Base-by-base conservation (phyloP, 2,888 invertebrate genomes). In the Dione juno region DNA sequence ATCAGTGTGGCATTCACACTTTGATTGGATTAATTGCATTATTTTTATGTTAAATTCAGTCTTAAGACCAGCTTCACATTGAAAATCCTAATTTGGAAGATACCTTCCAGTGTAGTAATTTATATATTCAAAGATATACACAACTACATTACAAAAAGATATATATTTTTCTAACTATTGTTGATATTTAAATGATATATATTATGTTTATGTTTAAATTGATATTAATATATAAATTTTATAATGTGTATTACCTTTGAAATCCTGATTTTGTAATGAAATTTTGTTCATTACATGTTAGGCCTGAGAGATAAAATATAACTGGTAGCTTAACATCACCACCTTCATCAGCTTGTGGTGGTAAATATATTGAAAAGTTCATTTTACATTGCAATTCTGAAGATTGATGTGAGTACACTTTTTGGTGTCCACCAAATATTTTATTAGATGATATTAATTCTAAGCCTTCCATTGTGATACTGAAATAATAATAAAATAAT, bases 221-320 rank as follows among this genome's bases (percentile, higher is more conserved):
- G n/a, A n/a, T n/a, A n/a, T n/a, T n/a, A n/a, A n/a, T n/a, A n/a
- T n/a, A n/a, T n/a, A n/a, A n/a, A n/a, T n/a, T n/a, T n/a, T 6
- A 37, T 8, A 37, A 37, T 37, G 37, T 6, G 8, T 8, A 37
- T 75, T 84, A 94, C 90, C 95, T 95, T 92, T 99, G 99, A 74
- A 97, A 97, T n/a, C 99, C 99, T 58, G 98, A 95, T 90, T 99
- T 99, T 65, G 97, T 96, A 75, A 99, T 96, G 83, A 99, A 99
- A 92, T 99, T 99, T 81, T 97, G 96, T 87, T 99, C 99, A 13
- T 95, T 98, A 86, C 99, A 99, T 0, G 97, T 97, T 41, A 99
- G 93, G 1, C 99, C 98, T 50, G 98, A 98, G 0, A 99, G 93
- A 94, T 96, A 99, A 85, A 97, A 99, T 13, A 99, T 93, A 0